phyloP scores from a whole-genome alignment of 2,888 invertebrate species.

The Xestia ashworthii region DNA sequence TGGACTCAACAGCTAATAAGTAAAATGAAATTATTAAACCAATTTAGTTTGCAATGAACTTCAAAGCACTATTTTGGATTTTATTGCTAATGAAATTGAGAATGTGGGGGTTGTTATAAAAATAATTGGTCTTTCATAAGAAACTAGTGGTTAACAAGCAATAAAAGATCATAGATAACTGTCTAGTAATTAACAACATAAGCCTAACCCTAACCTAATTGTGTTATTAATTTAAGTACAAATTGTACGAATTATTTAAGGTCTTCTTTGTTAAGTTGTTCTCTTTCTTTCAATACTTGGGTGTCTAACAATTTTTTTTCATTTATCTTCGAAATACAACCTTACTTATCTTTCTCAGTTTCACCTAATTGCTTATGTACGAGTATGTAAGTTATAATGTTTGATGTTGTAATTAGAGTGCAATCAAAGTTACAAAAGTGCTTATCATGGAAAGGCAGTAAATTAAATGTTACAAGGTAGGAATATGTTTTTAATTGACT shows the following conservation, averaged over 20 bases:
- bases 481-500: constrained; percentile 55
- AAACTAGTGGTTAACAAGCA: not conserved
- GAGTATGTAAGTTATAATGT: constrained; percentile 26
- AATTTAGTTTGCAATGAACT: not conserved
- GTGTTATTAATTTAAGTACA: not conserved
- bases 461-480: constrained; percentile 49
- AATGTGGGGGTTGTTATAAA: not conserved
- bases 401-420: constrained; percentile 19
- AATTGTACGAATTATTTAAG: not conserved
- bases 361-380: not conserved
- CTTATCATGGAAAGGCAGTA: constrained; percentile 33
- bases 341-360: not conserved
- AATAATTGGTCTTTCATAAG: constrained; percentile 20
- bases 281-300: not conserved
- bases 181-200: not conserved
- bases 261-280: too few relatives aligned
- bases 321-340: not conserved
- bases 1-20: not conserved
- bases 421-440: constrained; percentile 32
- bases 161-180: constrained; percentile 11
- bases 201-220: not conserved
- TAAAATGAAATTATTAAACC: not conserved
- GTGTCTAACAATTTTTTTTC: not conserved
- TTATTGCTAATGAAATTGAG: constrained; percentile 6
- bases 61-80: constrained; percentile 1